Base-by-base conservation (phyloP, 1,140 invertebrate genomes). In the Pseudomyrmex dendroicus region DNA sequence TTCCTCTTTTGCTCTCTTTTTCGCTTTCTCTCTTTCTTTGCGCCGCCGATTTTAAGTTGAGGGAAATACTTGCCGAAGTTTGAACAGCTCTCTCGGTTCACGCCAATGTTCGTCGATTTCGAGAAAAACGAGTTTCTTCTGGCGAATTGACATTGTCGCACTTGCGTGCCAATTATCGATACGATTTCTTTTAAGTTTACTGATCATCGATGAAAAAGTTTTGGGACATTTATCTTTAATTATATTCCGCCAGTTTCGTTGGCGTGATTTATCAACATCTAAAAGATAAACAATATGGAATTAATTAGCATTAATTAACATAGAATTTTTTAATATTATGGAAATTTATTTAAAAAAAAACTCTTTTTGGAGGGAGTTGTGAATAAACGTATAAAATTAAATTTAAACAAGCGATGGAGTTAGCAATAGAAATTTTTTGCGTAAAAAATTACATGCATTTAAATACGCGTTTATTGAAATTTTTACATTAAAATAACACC, bases 141-240 rank as follows among this genome's bases (percentile, higher is more conserved):
- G 46, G 20, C 48, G 35, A 52, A 54, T 20, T 35, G 44, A 48
- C 73, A 76, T 76, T 15, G 48, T 50, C 46, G 25, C 17, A 52
- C 20, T 67, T 7, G 46, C 22, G 12, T 13, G 15, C 5, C 4
- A 44, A 56, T 35, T 20, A 61, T 1, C 46, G 25, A 52, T 64
- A 12, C 22, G 22, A 66, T 20, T 7, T 2, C 25, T 10, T 61
- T 20, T 13, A 5, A 0, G 7, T 20, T 74, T 15, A 17, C 12
- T 46, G 20, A 46, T 48, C 62, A 66, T 76, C 66, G 35, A 54
- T 76, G 61, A 13, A 50, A 15, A 15, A 76, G 35, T 52, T 15
- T 54, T 52, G 1, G 10, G 25, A 0, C 50, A 4, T 17, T 46
- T 46, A 8, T 15, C 50, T 54, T 35, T 10, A 66, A 66, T 54